phyloP scores from a whole-genome alignment of 1,140 invertebrate genomes.

The Bombus waltoni region DNA sequence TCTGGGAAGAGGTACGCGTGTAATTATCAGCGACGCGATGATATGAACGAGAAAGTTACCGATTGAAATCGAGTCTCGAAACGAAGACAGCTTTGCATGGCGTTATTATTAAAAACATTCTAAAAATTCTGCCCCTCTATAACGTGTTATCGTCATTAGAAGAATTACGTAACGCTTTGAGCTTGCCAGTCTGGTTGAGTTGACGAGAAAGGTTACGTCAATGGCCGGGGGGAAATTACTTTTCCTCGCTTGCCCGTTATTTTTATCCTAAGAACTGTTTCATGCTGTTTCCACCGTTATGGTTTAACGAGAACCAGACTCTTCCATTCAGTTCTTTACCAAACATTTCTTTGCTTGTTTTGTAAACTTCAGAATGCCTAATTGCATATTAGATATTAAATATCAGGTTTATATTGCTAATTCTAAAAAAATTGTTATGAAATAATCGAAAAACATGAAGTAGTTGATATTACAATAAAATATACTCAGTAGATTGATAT shows the following conservation, averaged over 20 bases:
- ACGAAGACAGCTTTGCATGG: neutral
- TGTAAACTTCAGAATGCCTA: neutral
- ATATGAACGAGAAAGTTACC: neutral
- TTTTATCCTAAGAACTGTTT: conserved; percentile 31
- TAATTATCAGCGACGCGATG: neutral
- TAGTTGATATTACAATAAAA: neutral
- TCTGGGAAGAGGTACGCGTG: neutral
- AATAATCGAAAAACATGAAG: neutral
- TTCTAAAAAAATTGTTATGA: neutral
- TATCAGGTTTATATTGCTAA: neutral
- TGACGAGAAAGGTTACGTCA: conserved; percentile 21
- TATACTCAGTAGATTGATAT: neutral
- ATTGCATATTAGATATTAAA: neutral
- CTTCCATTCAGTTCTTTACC: neutral
- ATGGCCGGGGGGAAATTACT: conserved; percentile 42
- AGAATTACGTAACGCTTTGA: conserved; percentile 22
- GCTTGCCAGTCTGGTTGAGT: neutral
- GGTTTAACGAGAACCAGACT: neutral
- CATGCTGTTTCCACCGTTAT: neutral
- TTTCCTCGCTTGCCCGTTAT: conserved; percentile 39
- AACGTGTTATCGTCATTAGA: no score
- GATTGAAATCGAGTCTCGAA: neutral
- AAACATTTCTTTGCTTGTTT: neutral
- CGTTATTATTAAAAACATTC: neutral
- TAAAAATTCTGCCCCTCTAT: neutral